These are phyloP conservation scores for Micropterix aruncella DNA, from an alignment of 2,888 invertebrate genomes.

Conservation along the genomic window DNA sequence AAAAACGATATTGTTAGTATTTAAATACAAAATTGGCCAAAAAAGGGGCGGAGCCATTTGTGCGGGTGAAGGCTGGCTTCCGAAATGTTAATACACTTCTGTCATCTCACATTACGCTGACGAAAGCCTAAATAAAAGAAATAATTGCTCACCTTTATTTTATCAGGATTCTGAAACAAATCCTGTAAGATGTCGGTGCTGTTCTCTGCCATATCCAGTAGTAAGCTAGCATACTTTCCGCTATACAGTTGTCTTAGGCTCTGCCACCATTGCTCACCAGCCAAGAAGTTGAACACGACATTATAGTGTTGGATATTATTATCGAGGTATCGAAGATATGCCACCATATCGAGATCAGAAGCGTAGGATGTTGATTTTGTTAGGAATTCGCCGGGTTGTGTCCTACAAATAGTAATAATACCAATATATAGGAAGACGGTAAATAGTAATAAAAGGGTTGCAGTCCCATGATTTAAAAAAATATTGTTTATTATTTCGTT, in stretches of 20 bases:
- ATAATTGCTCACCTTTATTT: conserved; percentile 25
- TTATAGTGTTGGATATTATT: conserved; percentile 24
- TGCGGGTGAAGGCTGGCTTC: too few species aligned
- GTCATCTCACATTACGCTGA: too few species aligned
- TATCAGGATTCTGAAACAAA: conserved; percentile 25
- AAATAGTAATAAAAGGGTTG: too few species aligned
- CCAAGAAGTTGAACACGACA: conserved; percentile 23
- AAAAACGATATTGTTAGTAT: too few species aligned
- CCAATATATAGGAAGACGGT: too few species aligned
- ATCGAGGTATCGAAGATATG: conserved; percentile 29
- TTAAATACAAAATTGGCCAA: too few species aligned
- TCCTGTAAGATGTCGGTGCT: conserved; percentile 25
- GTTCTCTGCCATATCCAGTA: conserved; percentile 23
- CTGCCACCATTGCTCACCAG: conserved; percentile 31
- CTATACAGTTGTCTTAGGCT: conserved; percentile 20
- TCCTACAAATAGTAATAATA: conserved; percentile 21
- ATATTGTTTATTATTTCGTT: too few species aligned
- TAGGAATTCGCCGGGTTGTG: conserved; percentile 18
- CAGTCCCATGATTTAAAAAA: too few species aligned
- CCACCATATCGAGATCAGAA: conserved; percentile 24
- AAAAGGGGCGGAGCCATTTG: too few species aligned
- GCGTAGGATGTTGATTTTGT: conserved; percentile 22
- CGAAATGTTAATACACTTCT: too few species aligned
- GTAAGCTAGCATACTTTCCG: conserved; percentile 20
- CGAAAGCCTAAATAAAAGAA: neutral